A percentile compares a stretch with the other conserved stretches of the same genome.
These are phyloP conservation scores for Drosophila neotestacea DNA, from an alignment of 2,888 invertebrate genomes.

Conservation along the genomic window DNA sequence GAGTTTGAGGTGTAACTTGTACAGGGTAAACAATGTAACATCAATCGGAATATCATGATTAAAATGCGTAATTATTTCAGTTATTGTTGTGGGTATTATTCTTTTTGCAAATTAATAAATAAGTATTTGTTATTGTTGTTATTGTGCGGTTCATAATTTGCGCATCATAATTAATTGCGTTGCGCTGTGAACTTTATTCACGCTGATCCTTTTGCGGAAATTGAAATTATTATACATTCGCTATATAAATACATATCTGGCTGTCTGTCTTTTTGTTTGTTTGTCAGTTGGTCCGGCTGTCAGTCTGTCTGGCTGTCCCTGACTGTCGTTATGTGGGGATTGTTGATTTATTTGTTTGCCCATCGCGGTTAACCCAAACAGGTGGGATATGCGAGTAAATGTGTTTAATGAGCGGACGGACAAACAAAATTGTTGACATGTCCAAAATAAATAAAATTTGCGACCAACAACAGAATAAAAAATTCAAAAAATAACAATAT, in stretches of 20 bases:
- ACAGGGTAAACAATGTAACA: slow-evolving; percentile 7
- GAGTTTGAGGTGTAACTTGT: neutral
- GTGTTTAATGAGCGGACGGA: slow-evolving; percentile 56
- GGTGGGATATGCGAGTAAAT: slow-evolving; percentile 45
- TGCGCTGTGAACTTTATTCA: slow-evolving; percentile 45
- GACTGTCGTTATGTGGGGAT: slow-evolving; percentile 6
- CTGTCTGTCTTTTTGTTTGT: neutral
- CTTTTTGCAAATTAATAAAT: slow-evolving; percentile 38
- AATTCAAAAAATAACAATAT: neutral
- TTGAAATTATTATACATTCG: slow-evolving; percentile 52
- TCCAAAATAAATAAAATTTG: slow-evolving; percentile 11
- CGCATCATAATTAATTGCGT: slow-evolving; percentile 63
- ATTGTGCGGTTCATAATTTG: slow-evolving; percentile 58
- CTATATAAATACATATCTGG: neutral
- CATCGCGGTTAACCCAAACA: slow-evolving; percentile 50
- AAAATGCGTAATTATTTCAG: slow-evolving; percentile 35
- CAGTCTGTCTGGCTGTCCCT: neutral
- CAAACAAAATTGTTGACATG: slow-evolving; percentile 45
- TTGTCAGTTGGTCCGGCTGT: neutral
- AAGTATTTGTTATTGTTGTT: slow-evolving; percentile 15
- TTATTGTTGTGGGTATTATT: slow-evolving; percentile 30
- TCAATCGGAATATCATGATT: slow-evolving; percentile 6
- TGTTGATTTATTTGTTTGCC: slow-evolving; percentile 49
- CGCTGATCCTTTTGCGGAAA: slow-evolving; percentile 70
- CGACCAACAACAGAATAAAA: neutral